These are phyloP conservation scores for Parotia lawesii DNA, from an alignment of 2,113 vertebrate genomes.

Conservation along the genomic window DNA sequence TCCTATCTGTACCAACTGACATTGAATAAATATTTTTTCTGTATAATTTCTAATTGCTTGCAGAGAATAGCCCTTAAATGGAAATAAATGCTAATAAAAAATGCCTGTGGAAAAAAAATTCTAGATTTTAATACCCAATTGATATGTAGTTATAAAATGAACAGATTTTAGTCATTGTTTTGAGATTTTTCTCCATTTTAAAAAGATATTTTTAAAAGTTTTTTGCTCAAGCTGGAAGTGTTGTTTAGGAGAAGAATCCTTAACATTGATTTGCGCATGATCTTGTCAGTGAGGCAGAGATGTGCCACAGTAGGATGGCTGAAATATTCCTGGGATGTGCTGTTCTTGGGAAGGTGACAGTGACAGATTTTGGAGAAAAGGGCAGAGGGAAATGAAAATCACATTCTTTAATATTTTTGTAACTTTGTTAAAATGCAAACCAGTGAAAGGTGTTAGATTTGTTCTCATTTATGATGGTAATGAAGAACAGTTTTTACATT, in stretches of 20 bases:
- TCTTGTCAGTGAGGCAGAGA: neutral
- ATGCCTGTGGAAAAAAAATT: rapidly evolving
- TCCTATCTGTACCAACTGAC: neutral
- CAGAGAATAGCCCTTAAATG: neutral
- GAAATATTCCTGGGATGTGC: neutral
- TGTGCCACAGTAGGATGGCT: neutral
- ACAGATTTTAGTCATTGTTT: neutral
- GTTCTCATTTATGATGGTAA: neutral
- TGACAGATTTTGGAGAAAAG: neutral
- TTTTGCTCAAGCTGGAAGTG: neutral
- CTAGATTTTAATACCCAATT: neutral
- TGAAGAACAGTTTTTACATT: neutral
- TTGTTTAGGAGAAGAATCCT: neutral
- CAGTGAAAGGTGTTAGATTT: neutral
- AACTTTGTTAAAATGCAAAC: neutral
- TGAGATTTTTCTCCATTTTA: neutral
- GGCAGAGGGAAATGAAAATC: neutral
- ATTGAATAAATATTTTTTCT: neutral
- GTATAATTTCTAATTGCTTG: neutral
- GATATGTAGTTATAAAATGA: neutral
- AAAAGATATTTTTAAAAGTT: rapidly evolving
- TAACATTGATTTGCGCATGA: rapidly evolving
- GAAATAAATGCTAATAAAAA: neutral
- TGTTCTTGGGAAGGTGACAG: neutral
- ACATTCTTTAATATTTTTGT: neutral